phyloP scores from a whole-genome alignment of 2,888 invertebrate genomes.

The Papilio elwesi region DNA sequence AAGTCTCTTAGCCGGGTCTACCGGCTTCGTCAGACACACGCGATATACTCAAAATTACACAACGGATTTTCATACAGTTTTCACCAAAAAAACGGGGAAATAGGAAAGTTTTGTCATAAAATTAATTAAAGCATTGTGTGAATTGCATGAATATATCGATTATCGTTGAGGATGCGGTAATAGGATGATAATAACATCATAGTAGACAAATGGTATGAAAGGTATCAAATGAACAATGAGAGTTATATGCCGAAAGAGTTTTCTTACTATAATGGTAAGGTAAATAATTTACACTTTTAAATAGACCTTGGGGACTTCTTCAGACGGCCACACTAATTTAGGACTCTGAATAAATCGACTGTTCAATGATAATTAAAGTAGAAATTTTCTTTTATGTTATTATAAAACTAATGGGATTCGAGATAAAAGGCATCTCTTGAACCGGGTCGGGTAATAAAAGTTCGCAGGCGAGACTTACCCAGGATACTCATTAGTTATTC shows the following conservation, averaged over 20 bases:
- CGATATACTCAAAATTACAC: too few relatives aligned
- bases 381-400: conserved; percentile 20
- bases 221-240: too few relatives aligned
- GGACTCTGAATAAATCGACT: conserved; percentile 1
- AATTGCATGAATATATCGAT: too few relatives aligned
- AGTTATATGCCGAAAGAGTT: neutral
- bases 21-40: too few relatives aligned
- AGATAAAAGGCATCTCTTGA: conserved; percentile 60
- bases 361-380: conserved; percentile 24
- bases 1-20: too few relatives aligned
- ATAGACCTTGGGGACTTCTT: neutral
- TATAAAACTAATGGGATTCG: conserved; percentile 31
- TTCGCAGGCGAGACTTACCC: conserved; percentile 68
- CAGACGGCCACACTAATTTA: neutral
- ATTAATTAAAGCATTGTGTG: too few relatives aligned
- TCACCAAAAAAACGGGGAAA: too few relatives aligned
- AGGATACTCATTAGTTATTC: conserved; percentile 74
- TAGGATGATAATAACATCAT: too few relatives aligned
- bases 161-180: too few relatives aligned
- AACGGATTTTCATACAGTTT: too few relatives aligned
- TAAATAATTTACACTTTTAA: neutral
- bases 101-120: too few relatives aligned
- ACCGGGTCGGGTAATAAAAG: conserved; percentile 63
- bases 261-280: neutral
- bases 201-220: too few relatives aligned